Base-by-base conservation (phyloP, 2,113 vertebrate species). In the Buteo buteo region DNA sequence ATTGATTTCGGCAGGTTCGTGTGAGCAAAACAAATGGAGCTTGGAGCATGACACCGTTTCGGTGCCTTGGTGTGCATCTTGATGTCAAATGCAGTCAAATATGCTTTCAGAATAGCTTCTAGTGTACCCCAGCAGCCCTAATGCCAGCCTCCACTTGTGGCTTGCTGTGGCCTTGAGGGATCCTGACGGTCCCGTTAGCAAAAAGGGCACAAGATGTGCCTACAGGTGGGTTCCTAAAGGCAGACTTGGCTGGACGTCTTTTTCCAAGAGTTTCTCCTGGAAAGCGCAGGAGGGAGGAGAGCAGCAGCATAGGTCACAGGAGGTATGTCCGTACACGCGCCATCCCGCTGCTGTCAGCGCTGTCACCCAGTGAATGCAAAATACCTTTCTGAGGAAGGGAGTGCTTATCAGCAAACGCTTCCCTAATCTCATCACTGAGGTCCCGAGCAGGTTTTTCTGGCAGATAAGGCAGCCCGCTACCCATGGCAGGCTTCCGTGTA, bases 401-500 rank as follows among this genome's bases (percentile, higher is more conserved):
- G 76, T 0, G 1, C 64, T 93, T 61, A 73, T 12, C 80, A 79
- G 66, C 61, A 86, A 55, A 44, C 0, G 0, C 45, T 62, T n/a
- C 73, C 49, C 70, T 40, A 1, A 12, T 32, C 59, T 57, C 62
- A 40, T 47, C 9, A 0, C 61, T 8, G 38, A 47, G 59, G 54
- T 36, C n/a, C 38, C 18, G 40, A 58, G 65, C 20, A 6, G 1
- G 2, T 17, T 69, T 47, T 78, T 40, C 69, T 44, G 77, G 34
- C 22, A 38, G 74, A 82, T 54, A 13, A 62, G 7, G 40, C 38
- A 28, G 42, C 28, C n/a, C 1, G 13, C 22, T 62, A 11, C 40
- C 55, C 2, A 0, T 14, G 20, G 19, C 50, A 21, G 72, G 36
- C 24, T 74, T 31, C 0, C 1, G 1, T 13, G 50, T 24, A 9